phyloP scores from a whole-genome alignment of 2,113 vertebrate species.

The Sialia sialis region DNA sequence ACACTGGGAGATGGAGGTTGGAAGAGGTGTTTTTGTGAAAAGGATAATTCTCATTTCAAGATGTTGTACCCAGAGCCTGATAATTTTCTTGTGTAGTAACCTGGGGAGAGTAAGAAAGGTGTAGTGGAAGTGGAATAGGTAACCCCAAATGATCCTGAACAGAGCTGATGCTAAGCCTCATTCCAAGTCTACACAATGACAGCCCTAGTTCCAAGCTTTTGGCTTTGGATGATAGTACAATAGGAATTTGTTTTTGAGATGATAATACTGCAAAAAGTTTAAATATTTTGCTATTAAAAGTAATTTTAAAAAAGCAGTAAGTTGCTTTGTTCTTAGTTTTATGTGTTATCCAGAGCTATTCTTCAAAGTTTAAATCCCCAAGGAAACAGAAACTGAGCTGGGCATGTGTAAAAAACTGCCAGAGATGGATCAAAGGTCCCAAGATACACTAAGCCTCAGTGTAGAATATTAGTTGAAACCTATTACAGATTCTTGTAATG shows the following conservation, averaged over 20 bases:
- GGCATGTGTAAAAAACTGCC: background rate
- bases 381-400: background rate
- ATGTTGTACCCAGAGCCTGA: background rate
- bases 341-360: background rate
- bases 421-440: background rate
- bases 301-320: background rate
- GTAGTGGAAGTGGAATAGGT: background rate
- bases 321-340: background rate
- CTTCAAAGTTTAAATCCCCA: background rate
- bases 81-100: background rate
- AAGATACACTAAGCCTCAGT: background rate
- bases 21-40: background rate
- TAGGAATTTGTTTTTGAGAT: background rate
- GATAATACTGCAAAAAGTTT: background rate
- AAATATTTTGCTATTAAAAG: background rate
- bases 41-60: background rate
- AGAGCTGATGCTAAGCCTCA: background rate
- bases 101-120: background rate
- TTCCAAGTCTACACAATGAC: background rate
- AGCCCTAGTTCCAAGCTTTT: background rate
- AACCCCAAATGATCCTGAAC: background rate
- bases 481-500: background rate
- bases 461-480: background rate
- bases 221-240: background rate
- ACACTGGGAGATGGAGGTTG: background rate